phyloP scores from a whole-genome alignment of 2,888 invertebrate species.

The Cremastinae sp. region DNA sequence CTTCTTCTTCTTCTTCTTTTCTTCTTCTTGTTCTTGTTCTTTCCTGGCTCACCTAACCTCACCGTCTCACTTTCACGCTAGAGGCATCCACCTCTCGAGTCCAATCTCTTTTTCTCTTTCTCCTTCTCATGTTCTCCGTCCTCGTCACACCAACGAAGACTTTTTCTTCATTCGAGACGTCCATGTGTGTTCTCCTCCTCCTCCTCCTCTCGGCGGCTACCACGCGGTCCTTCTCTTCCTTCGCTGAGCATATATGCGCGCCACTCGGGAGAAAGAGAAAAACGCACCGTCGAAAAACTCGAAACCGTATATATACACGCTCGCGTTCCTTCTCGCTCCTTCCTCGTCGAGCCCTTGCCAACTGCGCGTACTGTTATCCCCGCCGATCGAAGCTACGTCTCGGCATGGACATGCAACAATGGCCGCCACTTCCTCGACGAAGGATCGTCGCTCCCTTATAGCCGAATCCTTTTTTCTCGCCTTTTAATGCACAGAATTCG shows the following conservation, averaged over 20 bases:
- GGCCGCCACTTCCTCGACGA: no score
- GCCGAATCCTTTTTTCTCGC: neutral
- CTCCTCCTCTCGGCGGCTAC: slow-evolving; percentile 37
- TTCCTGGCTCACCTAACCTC: slow-evolving; percentile 75
- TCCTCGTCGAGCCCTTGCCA: no score
- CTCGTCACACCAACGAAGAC: neutral
- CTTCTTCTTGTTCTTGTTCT: slow-evolving; percentile 41
- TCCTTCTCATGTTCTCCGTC: slow-evolving; percentile 48
- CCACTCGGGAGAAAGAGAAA: no score
- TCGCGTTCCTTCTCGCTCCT: no score
- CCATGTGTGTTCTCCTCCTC: slow-evolving; percentile 62
- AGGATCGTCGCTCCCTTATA: neutral
- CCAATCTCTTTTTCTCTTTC: slow-evolving; percentile 78
- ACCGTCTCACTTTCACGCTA: slow-evolving; percentile 66
- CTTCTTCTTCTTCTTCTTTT: slow-evolving; percentile 68
- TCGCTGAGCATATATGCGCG: no score
- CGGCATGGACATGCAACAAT: no score
- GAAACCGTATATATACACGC: no score
- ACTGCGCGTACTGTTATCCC: no score
- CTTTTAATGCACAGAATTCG: neutral
- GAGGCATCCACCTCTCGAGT: slow-evolving; percentile 79
- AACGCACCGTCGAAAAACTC: no score
- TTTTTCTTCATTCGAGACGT: slow-evolving; percentile 22
- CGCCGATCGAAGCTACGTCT: no score
- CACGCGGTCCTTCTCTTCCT: no score